phyloP scores from a whole-genome alignment of 1,140 invertebrate genomes.

The Drosophila bocqueti region DNA sequence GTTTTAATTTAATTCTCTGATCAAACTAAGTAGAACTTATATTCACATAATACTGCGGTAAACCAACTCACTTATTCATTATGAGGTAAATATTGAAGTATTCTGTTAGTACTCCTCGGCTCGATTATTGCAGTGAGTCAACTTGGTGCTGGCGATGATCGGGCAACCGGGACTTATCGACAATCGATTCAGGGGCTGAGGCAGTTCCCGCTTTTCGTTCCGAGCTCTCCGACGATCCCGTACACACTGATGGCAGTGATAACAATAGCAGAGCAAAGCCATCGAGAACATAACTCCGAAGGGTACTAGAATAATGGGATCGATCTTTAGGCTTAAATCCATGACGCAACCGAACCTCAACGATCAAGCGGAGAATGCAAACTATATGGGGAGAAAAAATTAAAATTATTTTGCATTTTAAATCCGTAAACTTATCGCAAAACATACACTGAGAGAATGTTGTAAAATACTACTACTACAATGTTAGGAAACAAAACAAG shows the following conservation, averaged over 20 bases:
- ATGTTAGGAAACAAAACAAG: neutral
- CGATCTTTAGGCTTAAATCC: constrained; percentile 5
- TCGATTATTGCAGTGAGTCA: constrained; percentile 10
- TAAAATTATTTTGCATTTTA: neutral
- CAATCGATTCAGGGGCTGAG: constrained; percentile 6
- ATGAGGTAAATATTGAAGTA: neutral
- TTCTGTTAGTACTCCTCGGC: constrained; percentile 6
- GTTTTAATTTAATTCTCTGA: neutral
- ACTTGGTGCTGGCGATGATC: constrained; percentile 6
- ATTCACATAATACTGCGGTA: no score
- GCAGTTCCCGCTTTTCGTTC: neutral
- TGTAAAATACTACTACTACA: no score
- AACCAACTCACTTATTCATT: constrained; percentile 1
- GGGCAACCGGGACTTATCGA: constrained; percentile 20
- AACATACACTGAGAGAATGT: neutral
- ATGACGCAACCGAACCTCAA: constrained; percentile 12
- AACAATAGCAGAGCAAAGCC: constrained; percentile 17
- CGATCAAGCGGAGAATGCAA: constrained; percentile 1
- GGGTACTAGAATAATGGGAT: constrained; percentile 13
- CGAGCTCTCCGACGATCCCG: constrained; percentile 29
- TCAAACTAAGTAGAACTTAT: neutral
- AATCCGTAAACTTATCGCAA: constrained; percentile 3
- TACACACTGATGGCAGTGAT: constrained; percentile 21
- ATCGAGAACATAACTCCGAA: neutral
- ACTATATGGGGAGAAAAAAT: constrained; percentile 14